A percentile compares a stretch with the other conserved stretches of the same genome.
These are phyloP conservation scores for Zaprionus ghesquierei DNA, from an alignment of 1,140 invertebrate species.

Conservation along the genomic window DNA sequence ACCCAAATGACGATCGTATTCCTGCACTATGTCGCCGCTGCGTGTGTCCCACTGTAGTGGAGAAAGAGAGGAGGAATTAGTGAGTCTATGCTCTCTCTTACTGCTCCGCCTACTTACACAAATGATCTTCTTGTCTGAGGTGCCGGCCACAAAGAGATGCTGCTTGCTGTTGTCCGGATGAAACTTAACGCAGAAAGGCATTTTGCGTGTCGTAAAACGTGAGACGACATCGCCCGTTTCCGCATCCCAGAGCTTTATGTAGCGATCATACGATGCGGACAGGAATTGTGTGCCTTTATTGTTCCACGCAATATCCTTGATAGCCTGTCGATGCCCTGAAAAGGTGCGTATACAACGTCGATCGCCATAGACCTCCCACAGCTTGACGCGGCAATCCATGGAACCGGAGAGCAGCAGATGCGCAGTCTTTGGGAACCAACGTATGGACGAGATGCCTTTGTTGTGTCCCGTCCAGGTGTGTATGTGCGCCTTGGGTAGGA, in stretches of 20 bases:
- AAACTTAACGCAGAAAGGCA: constrained; percentile 99
- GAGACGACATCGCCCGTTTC: constrained; percentile 96
- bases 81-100: neutral
- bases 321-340: constrained; percentile 97
- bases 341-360: constrained; percentile 97
- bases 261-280: constrained; percentile 96
- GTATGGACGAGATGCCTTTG: constrained; percentile 97
- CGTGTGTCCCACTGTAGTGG: constrained; percentile 95
- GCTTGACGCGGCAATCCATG: constrained; percentile 98
- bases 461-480: constrained; percentile 98
- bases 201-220: constrained; percentile 97
- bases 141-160: constrained; percentile 98
- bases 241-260: constrained; percentile 99
- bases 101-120: constrained; percentile 88
- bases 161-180: constrained; percentile 99
- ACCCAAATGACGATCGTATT: constrained; percentile 99
- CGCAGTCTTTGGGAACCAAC: constrained; percentile 97
- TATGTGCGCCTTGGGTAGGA: constrained; percentile 97
- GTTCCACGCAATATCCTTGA: constrained; percentile 98
- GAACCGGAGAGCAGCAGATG: constrained; percentile 97
- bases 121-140: constrained; percentile 99
- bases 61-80: constrained; percentile 7
- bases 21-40: constrained; percentile 97
- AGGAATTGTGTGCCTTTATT: constrained; percentile 96
- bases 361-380: constrained; percentile 99